phyloP scores from a whole-genome alignment of 2,797 vertebrate species.

The Sardinella longiceps region DNA sequence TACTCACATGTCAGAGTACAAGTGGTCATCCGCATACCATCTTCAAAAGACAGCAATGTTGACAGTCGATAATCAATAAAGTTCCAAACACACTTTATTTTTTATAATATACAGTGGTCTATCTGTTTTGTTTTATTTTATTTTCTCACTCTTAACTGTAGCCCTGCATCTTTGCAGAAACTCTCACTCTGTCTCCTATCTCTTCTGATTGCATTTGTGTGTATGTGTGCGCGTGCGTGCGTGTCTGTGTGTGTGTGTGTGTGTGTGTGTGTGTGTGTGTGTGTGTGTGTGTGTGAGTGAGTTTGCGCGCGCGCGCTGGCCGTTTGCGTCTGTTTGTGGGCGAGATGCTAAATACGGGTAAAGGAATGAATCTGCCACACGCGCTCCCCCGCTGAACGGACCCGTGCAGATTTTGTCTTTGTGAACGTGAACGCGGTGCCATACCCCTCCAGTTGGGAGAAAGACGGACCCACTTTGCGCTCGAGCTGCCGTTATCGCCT shows the following conservation, averaged over 20 bases:
- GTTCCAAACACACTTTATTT: not conserved
- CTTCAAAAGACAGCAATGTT: not conserved
- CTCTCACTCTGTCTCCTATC: not conserved
- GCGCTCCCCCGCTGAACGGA: conserved; percentile 21
- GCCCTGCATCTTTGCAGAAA: not conserved
- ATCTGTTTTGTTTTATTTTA: not conserved
- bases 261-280: conserved; percentile 13
- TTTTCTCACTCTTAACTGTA: not conserved
- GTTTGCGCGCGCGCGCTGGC: not conserved
- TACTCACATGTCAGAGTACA: not conserved
- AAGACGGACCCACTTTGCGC: not conserved
- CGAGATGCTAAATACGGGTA: conserved; percentile 20
- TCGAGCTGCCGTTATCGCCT: conserved; percentile 72
- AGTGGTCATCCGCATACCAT: not conserved
- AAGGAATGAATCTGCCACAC: conserved; percentile 24
- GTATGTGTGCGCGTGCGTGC: conserved; percentile 31
- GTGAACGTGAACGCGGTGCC: conserved; percentile 21
- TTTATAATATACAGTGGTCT: not conserved
- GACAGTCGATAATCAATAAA: not conserved
- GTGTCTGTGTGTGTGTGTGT: conserved; percentile 39
- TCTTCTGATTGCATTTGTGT: conserved; percentile 28
- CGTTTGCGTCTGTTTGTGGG: conserved; percentile 24
- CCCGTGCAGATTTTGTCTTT: conserved; percentile 22
- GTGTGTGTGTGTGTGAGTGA: not conserved
- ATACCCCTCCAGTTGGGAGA: not conserved